Conservation (phyloP, 2,797 vertebrate species). For the Hephaestus fuliginosus region DNA sequence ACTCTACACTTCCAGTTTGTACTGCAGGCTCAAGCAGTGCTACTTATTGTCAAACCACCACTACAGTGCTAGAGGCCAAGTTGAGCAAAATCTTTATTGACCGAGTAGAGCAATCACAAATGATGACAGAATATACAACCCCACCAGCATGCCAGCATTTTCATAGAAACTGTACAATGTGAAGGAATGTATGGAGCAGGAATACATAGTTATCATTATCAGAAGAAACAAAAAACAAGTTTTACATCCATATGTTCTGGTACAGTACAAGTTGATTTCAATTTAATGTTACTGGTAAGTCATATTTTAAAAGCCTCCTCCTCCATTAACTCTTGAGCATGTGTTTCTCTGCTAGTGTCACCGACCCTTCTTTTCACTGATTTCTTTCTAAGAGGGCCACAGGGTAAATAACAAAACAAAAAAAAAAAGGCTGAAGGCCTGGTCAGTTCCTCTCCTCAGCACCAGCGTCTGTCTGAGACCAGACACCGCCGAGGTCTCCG, state of each 20-base stretch:
- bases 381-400: conserved; percentile 18
- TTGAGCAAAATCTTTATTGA: conserved; percentile 83
- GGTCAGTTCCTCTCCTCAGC: conserved; percentile 24
- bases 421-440: conserved; percentile 11
- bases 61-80: conserved; percentile 38
- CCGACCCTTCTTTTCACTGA: conserved; percentile 20
- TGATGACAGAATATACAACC: conserved; percentile 81
- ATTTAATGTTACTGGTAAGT: conserved; percentile 40
- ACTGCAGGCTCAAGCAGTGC: not conserved
- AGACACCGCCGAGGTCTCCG: conserved; percentile 64
- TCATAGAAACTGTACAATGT: conserved; percentile 83
- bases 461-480: conserved; percentile 30
- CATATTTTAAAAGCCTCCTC: conserved; percentile 41
- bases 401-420: not conserved
- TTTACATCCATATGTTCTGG: conserved; percentile 74
- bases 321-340: conserved; percentile 34
- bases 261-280: conserved; percentile 71
- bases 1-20: not conserved
- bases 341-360: conserved; percentile 42
- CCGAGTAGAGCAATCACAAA: conserved; percentile 81
- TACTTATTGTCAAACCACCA: conserved; percentile 9
- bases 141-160: conserved; percentile 83
- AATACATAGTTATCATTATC: conserved; percentile 49
- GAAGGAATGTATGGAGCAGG: conserved; percentile 80
- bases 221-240: conserved; percentile 41